These are phyloP conservation scores for Eupeodes latifasciatus DNA, from an alignment of 2,888 invertebrate genomes.

Conservation along the genomic window DNA sequence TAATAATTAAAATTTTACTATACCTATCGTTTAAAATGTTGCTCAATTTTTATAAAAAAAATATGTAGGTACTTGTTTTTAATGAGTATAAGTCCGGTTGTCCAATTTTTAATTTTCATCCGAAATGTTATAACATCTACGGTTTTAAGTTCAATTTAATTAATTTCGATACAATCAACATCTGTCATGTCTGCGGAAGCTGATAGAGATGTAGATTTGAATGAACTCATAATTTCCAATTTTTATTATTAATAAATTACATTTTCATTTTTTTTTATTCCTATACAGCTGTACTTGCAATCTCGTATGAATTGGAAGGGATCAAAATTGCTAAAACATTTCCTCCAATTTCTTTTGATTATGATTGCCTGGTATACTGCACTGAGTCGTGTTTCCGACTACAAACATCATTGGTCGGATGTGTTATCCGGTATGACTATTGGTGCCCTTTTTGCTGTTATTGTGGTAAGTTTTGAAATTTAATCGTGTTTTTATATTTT, in stretches of 20 bases:
- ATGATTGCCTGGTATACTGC: conserved; percentile 93
- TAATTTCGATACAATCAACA: too few species aligned
- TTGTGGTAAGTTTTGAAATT: conserved; percentile 87
- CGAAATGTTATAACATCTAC: too few species aligned
- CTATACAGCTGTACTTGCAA: conserved; percentile 92
- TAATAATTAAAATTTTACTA: too few species aligned
- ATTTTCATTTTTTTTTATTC: conserved; percentile 42
- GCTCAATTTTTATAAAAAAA: too few species aligned
- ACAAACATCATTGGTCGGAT: conserved; percentile 99
- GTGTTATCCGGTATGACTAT: conserved; percentile 92
- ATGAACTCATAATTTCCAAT: not conserved
- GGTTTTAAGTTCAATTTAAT: too few species aligned
- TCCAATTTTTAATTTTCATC: too few species aligned
- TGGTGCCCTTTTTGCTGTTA: conserved; percentile 88
- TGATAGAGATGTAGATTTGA: not conserved
- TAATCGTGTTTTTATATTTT: too few species aligned
- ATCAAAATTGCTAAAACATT: conserved; percentile 92
- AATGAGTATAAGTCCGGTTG: too few species aligned
- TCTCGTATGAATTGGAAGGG: conserved; percentile 92
- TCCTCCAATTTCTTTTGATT: conserved; percentile 92
- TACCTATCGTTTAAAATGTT: too few species aligned
- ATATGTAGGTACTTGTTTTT: too few species aligned
- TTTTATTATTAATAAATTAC: conserved; percentile 34
- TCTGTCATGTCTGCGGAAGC: not conserved
- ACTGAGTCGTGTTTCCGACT: conserved; percentile 96